These are phyloP conservation scores for Notarius lentiginosus DNA, from an alignment of 2,113 vertebrate genomes.

Conservation along the genomic window DNA sequence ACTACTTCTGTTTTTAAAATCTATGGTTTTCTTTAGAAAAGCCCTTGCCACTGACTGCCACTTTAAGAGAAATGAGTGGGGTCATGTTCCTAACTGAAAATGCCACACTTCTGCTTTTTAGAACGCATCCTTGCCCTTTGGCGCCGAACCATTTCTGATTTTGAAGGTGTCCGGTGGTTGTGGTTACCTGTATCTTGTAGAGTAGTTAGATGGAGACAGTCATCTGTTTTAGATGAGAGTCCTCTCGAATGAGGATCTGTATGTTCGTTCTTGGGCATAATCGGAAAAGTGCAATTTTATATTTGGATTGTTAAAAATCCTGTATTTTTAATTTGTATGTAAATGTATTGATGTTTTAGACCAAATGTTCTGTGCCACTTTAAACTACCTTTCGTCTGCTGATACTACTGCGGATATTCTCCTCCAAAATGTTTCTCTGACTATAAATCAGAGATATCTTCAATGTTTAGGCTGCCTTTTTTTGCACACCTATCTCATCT, in stretches of 20 bases:
- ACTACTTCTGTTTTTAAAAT: constrained; percentile 6
- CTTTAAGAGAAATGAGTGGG: not conserved
- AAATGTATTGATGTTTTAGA: constrained; percentile 1
- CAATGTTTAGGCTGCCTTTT: not conserved
- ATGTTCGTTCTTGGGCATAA: not conserved
- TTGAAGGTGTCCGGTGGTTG: not conserved
- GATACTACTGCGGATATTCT: not conserved
- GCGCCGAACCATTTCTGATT: not conserved
- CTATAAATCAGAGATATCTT: not conserved
- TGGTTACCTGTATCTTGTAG: not conserved
- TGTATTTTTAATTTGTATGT: not conserved
- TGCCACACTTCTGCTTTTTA: not conserved
- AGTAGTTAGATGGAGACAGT: not conserved
- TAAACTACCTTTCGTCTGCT: not conserved
- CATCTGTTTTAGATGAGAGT: not conserved
- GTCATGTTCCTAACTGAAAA: not conserved
- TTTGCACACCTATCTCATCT: no score
- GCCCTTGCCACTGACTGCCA: not conserved
- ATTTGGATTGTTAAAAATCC: constrained; percentile 1
- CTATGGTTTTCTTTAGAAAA: not conserved
- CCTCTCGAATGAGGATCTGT: not conserved
- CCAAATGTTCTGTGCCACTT: constrained; percentile 17
- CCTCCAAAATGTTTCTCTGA: not conserved
- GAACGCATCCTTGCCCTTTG: not conserved
- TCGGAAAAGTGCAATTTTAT: not conserved